Evolutionary conservation across 2,113 vertebrate species (phyloP).

Genomic region (Aspiorhynchus laticeps): DNA sequence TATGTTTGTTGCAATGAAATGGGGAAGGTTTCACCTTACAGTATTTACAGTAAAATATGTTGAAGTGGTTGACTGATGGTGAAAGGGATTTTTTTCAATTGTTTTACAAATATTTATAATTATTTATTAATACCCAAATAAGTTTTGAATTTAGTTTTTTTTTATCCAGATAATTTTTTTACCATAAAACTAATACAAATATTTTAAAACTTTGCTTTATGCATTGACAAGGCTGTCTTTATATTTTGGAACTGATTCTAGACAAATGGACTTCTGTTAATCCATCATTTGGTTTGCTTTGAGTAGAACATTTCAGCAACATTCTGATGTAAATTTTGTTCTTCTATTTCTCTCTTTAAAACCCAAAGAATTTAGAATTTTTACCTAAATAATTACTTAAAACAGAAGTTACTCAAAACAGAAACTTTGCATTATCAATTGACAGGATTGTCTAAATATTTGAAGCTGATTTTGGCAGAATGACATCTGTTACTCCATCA

Average conservation of each 20-base stretch:
- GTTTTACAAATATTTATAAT: neutral
- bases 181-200: neutral
- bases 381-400: too few relatives aligned
- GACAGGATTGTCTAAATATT: too few relatives aligned
- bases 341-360: too few relatives aligned
- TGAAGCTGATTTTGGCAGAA: too few relatives aligned
- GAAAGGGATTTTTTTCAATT: neutral
- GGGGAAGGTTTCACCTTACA: neutral
- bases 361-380: too few relatives aligned
- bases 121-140: neutral
- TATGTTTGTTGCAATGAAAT: neutral
- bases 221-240: neutral
- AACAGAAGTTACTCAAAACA: too few relatives aligned
- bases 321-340: neutral
- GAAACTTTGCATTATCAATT: too few relatives aligned
- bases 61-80: neutral
- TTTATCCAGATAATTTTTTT: neutral
- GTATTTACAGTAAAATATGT: neutral
- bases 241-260: neutral
- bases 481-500: too few relatives aligned
- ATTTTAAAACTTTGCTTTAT: neutral
- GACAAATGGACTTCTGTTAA: neutral
- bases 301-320: neutral
- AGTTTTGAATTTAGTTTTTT: too few relatives aligned
- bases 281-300: neutral